Percentiles rank a stretch among this genome's conserved stretches.
Conservation (phyloP, 92 coral and sea anemone species). For the Zoanthus sociatus region DNA sequence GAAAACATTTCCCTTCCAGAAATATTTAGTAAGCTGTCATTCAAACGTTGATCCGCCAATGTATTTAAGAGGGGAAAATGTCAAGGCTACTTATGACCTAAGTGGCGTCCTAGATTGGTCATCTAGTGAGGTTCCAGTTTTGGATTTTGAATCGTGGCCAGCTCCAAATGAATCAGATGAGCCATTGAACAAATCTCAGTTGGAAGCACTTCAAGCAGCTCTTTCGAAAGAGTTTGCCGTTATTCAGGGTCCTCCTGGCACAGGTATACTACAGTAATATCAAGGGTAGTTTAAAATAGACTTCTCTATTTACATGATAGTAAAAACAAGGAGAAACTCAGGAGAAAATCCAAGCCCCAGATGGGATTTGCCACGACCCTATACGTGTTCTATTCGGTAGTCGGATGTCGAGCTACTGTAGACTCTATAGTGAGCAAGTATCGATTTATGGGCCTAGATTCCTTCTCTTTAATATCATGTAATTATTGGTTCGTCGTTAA, state of each 20-base stretch:
- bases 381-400: too few species aligned
- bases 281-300: too few species aligned
- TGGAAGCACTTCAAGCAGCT: slow-evolving; percentile 80
- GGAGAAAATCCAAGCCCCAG: too few species aligned
- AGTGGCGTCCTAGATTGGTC: slow-evolving; percentile 58
- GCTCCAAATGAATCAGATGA: slow-evolving; percentile 48
- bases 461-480: too few species aligned
- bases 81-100: slow-evolving; percentile 59
- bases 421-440: too few species aligned
- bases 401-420: too few species aligned
- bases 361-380: too few species aligned
- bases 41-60: slow-evolving; percentile 79
- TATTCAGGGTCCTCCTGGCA: slow-evolving; percentile 97
- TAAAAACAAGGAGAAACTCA: too few species aligned
- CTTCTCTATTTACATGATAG: too few species aligned
- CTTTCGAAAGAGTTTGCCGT: slow-evolving; percentile 90
- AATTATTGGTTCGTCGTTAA: too few species aligned
- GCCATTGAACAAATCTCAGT: slow-evolving; percentile 77
- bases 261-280: slow-evolving; percentile 55
- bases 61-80: slow-evolving; percentile 59
- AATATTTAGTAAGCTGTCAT: slow-evolving; percentile 78
- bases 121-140: slow-evolving; percentile 48
- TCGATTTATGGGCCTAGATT: too few species aligned
- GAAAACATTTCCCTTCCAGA: slow-evolving; percentile 80
- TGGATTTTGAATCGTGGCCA: slow-evolving; percentile 76